phyloP scores from a whole-genome alignment of 2,113 vertebrate genomes.

The Rhineura floridana region DNA sequence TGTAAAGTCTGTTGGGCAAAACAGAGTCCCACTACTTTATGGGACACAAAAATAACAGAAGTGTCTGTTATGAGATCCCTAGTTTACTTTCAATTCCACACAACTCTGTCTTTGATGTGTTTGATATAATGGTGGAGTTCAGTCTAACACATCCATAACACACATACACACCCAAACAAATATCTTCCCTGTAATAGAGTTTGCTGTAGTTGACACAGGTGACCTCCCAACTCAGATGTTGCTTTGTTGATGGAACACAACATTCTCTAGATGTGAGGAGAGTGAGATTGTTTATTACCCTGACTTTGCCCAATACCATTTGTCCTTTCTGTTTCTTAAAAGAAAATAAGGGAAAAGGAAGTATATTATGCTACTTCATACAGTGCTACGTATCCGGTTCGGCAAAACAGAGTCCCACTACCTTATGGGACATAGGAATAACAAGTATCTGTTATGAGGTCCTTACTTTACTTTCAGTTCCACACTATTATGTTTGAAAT shows the following conservation, averaged over 20 bases:
- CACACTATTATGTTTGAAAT: constrained; percentile 41
- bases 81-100: no score
- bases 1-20: no score
- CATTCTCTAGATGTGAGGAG: neutral
- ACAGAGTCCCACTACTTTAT: no score
- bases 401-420: constrained; percentile 46
- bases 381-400: constrained; percentile 67
- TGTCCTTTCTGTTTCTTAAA: constrained; percentile 57
- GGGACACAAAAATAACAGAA: no score
- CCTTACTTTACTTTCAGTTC: constrained; percentile 48
- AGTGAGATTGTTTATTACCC: neutral
- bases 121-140: neutral
- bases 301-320: constrained; percentile 63
- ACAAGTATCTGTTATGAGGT: constrained; percentile 51
- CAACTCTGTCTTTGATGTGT: neutral
- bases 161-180: neutral
- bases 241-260: neutral
- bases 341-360: constrained; percentile 19
- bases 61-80: no score
- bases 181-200: neutral
- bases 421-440: constrained; percentile 53
- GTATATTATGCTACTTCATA: constrained; percentile 37
- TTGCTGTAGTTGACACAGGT: neutral
- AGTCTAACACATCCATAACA: neutral
- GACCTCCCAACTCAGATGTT: neutral